Base-by-base conservation (phyloP, 1,140 invertebrate genomes). In the Leptopilina boulardi region DNA sequence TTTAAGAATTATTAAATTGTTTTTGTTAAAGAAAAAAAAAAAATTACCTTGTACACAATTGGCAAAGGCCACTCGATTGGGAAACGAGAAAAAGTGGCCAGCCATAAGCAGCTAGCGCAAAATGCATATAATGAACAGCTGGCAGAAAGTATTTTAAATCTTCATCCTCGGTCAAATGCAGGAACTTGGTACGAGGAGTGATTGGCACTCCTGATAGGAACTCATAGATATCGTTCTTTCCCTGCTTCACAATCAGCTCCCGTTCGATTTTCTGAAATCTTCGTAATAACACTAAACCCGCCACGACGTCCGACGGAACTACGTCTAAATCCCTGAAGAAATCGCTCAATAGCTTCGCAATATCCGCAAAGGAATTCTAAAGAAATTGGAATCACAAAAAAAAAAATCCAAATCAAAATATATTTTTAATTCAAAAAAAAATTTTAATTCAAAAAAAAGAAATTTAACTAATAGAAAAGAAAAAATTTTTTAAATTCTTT, bases 281-380 rank as follows among this genome's bases (percentile, higher is more conserved):
- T 44, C 96, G 90, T 15, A 98, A 91, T 15, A 98, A 89, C 0
- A 98, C 95, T 21, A 98, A 89, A 6, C 97, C 97, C 11, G 96
- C 97, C 3, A 98, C 93, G 3, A 98, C 96, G 90, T 98, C 97
- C 34, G 96, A 97, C 1, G 96, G 96, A 3, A 98, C 97, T n/a
- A 98, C 96, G 90, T 98, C 97, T 74, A 98, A 86, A 88, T 98
- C 96, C 9, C 96, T 93, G 85, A 98, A 98, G 88, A 97, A 98
- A 85, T 98, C 97, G 73, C 96, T 97, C 66, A 98, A 90, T 54
- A 98, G 88, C 70, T 95, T 92, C 0, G 97, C 97, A 74, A 98
- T 97, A 86, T 98, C 97, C 5, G 95, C 93, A 84, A 97, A 97
- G 1, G 96, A 96, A 86, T 96, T 96, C 91, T 96, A 34, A 90